Evolutionary conservation across 2,113 vertebrate species (phyloP), one percentile per base, ranked within the genome.

Genomic region (Neolamprologus variostigma): DNA sequence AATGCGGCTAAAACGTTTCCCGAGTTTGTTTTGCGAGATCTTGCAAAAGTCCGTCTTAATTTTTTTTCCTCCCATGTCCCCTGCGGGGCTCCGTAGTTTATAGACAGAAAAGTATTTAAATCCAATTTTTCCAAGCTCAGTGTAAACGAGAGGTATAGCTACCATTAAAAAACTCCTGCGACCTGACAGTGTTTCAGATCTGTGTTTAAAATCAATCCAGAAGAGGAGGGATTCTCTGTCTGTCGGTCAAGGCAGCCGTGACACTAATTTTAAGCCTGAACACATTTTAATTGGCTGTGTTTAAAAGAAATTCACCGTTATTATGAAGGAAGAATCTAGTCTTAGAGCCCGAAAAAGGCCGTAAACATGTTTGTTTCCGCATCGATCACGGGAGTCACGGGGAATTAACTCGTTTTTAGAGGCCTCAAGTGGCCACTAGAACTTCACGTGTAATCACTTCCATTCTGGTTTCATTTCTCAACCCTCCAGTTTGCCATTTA

Each of bases 41-140:
- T 45, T 0, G 1, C 12, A 45, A 45, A 45, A 45, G 42, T 45
- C 42, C 2, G 3, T 45, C 42, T 14, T 45, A 7, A 45, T 45
- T 45, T 45, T 45, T 45, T 45, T 45, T 7, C 0, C 13, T 14
- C 42, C 42, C 42, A 14, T 14, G 42, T 45, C 42, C 42, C 42
- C 42, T 45, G 42, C 13, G 42, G 42, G 42, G 42, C 3, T 45
- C 42, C 0, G 42, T 45, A 14, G 31, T 19, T 63, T 35, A 11
- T n/a, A 63, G 59, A 63, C 28, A 63, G 16, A 63, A n/a, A 63
- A 63, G 59, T 35, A 63, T 35, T 63, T 66, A 2, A 63, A 63
- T 63, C 31, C 31, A n/a, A 5, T 12, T 35, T 37, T n/a, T 66
- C 31, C 61, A 37, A 66, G 31, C 9, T 66, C 61, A 66, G 33